Conservation (phyloP, 2,113 vertebrate species). For the Urocitellus parryii region DNA sequence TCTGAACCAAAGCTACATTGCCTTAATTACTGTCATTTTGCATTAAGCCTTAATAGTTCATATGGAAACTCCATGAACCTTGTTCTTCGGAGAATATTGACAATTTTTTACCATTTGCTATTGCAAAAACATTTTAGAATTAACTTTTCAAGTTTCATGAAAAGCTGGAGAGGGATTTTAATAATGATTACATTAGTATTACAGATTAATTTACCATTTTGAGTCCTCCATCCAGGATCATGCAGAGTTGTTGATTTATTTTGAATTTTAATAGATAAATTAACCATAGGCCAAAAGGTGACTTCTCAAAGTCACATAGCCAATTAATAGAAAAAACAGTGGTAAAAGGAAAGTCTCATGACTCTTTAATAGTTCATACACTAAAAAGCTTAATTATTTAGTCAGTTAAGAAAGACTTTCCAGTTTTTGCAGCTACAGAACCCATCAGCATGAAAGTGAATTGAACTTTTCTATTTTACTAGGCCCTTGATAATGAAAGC, state of each 20-base stretch:
- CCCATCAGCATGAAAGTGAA: constrained; percentile 18
- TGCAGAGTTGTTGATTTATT: constrained; percentile 37
- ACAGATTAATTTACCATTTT: constrained; percentile 35
- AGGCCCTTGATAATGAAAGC: constrained; percentile 2
- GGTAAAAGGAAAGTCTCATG: constrained; percentile 42
- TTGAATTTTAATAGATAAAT: constrained; percentile 60
- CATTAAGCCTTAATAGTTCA: constrained; percentile 43
- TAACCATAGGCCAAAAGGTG: constrained; percentile 35
- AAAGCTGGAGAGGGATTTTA: neutral
- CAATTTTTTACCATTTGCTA: neutral
- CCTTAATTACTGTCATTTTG: constrained; percentile 15
- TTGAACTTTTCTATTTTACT: neutral
- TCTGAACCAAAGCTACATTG: neutral
- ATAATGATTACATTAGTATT: constrained; percentile 55
- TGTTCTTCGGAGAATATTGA: neutral
- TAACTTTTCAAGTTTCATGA: constrained; percentile 22
- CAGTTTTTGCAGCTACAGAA: constrained; percentile 10
- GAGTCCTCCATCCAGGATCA: constrained; percentile 22
- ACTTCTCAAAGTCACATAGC: constrained; percentile 23
- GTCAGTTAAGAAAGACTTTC: constrained; percentile 47
- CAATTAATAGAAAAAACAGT: constrained; percentile 44
- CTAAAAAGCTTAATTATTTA: constrained; percentile 71
- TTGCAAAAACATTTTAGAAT: constrained; percentile 40
- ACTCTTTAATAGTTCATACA: constrained; percentile 38
- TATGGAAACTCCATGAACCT: neutral